Conservation (phyloP, 2,888 invertebrate genomes). For the Nudaria mundana region DNA sequence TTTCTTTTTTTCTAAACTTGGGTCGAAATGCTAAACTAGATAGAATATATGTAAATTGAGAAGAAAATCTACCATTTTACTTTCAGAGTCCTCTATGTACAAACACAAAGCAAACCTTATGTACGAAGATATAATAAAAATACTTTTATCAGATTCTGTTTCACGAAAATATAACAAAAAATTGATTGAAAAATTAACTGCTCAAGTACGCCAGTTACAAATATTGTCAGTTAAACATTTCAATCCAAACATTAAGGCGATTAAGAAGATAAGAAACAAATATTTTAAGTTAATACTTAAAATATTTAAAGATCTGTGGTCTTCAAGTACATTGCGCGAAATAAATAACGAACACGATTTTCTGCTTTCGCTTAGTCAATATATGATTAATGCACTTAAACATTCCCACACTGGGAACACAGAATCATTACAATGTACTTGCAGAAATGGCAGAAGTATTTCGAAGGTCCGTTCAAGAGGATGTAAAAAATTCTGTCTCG, state of each 20-base stretch:
- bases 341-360: slow-evolving; percentile 43
- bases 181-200: background rate
- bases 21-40: too few species aligned
- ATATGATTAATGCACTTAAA: slow-evolving; percentile 53
- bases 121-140: background rate
- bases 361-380: slow-evolving; percentile 45
- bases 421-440: slow-evolving; percentile 38
- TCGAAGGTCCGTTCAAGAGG: slow-evolving; percentile 40
- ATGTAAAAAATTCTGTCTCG: slow-evolving; percentile 52
- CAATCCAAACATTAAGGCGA: slow-evolving; percentile 18
- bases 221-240: slow-evolving; percentile 28
- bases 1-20: too few species aligned
- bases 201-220: slow-evolving; percentile 38
- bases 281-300: slow-evolving; percentile 40
- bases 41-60: too few species aligned
- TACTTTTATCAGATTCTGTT: background rate
- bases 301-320: slow-evolving; percentile 43
- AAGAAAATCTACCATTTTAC: too few species aligned
- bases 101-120: slow-evolving; percentile 2
- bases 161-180: background rate
- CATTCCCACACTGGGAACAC: slow-evolving; percentile 52
- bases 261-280: slow-evolving; percentile 43
- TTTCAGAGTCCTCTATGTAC: slow-evolving; percentile 1
- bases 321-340: slow-evolving; percentile 17
- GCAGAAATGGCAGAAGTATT: slow-evolving; percentile 44